Evolutionary conservation across 2,888 invertebrate species (phyloP).

Genomic region (Ochropleura leucogaster): DNA sequence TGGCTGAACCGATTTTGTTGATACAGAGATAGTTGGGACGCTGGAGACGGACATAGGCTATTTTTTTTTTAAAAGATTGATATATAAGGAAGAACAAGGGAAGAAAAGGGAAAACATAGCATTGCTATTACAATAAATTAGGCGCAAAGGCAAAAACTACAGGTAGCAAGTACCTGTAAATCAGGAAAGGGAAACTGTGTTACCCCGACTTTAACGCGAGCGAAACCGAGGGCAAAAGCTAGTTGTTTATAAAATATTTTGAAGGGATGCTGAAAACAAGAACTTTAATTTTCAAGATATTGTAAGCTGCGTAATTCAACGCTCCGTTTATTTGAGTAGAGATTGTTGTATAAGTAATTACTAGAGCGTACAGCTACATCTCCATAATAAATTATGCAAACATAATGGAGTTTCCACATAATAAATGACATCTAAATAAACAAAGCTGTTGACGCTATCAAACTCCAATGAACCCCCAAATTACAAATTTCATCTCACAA

Average conservation of each 20-base stretch:
- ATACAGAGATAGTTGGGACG: no score
- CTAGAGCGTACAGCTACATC: neutral
- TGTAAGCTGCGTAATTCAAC: constrained; percentile 2
- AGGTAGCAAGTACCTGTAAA: no score
- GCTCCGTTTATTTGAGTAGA: neutral
- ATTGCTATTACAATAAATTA: no score
- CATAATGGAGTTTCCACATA: constrained; percentile 18
- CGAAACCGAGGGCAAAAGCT: no score
- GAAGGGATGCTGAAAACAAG: neutral
- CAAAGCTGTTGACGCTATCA: constrained; percentile 24
- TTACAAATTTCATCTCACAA: constrained; percentile 38
- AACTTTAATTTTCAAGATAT: neutral
- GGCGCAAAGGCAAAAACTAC: no score
- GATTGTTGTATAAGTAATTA: constrained; percentile 9
- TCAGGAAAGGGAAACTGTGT: no score
- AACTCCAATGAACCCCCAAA: constrained; percentile 21
- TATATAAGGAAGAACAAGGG: no score
- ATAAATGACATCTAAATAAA: constrained; percentile 1
- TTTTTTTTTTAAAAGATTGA: no score
- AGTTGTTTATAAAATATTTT: constrained; percentile 27
- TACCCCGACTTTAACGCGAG: no score
- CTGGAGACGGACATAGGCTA: no score
- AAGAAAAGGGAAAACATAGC: no score
- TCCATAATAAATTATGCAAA: constrained; percentile 7
- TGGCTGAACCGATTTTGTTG: no score